Evolutionary conservation across 2,888 invertebrate genomes (phyloP).

Genomic region (Callosobruchus maculatus): DNA sequence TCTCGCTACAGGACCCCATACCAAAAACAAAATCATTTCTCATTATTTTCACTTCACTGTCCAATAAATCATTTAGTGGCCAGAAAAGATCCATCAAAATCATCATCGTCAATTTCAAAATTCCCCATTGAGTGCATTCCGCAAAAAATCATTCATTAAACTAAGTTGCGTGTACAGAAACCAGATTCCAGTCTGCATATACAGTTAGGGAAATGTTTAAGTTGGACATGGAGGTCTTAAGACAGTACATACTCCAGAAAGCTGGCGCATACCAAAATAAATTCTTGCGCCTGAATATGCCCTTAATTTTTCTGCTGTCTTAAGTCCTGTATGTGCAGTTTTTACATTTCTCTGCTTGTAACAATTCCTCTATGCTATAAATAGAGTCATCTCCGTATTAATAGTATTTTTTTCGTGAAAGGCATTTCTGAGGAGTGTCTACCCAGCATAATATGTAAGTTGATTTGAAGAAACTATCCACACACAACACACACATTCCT

Average conservation of each 20-base stretch:
- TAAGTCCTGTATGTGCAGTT: background rate
- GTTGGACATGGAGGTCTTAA: background rate
- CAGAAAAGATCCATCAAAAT: too few species aligned
- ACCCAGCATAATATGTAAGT: conserved; percentile 48
- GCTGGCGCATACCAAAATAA: background rate
- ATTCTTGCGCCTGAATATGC: background rate
- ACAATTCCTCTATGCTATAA: too few species aligned
- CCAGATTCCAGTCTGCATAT: background rate
- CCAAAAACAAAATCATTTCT: background rate
- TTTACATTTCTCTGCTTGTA: background rate
- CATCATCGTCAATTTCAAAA: too few species aligned
- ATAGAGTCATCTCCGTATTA: background rate
- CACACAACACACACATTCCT: background rate
- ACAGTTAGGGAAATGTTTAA: background rate
- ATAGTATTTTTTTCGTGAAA: conserved; percentile 23
- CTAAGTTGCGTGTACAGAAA: too few species aligned
- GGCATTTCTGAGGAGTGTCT: conserved; percentile 47
- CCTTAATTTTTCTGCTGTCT: background rate
- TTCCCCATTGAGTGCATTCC: background rate
- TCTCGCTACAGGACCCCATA: background rate
- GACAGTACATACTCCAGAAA: background rate
- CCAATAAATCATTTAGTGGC: too few species aligned
- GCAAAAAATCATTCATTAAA: background rate
- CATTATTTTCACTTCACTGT: too few species aligned
- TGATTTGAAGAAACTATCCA: conserved; percentile 7